Percentiles rank a stretch among this genome's conserved stretches.
Conservation (phyloP, 2,888 invertebrate species). For the Ichneumoninae sp. region DNA sequence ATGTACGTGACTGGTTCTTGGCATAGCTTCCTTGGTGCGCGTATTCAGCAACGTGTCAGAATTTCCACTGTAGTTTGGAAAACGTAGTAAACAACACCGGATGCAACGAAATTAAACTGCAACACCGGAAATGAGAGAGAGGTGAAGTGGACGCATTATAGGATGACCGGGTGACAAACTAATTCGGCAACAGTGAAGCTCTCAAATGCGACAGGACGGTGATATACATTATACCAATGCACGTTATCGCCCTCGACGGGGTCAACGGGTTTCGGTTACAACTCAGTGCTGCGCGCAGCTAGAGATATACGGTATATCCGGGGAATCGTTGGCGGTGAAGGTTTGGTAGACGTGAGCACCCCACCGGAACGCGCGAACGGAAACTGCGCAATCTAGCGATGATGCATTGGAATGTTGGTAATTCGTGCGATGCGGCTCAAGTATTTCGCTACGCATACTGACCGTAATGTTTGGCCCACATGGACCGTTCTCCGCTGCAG, state of each 20-base stretch:
- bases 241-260: slow-evolving; percentile 58
- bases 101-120: not conserved
- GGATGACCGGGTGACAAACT: slow-evolving; percentile 18
- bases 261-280: slow-evolving; percentile 72
- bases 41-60: not conserved
- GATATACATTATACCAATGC: slow-evolving; percentile 69
- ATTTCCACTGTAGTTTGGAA: not conserved
- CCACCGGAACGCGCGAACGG: slow-evolving; percentile 67
- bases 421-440: slow-evolving; percentile 78
- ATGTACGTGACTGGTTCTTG: not conserved
- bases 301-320: slow-evolving; percentile 22
- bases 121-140: not conserved
- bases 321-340: slow-evolving; percentile 53
- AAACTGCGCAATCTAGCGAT: slow-evolving; percentile 80
- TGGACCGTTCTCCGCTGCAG: slow-evolving; percentile 65
- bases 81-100: not conserved
- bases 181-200: slow-evolving; percentile 18
- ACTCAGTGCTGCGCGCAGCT: slow-evolving; percentile 24
- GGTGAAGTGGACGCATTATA: not conserved
- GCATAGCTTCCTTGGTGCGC: not conserved
- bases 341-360: slow-evolving; percentile 41
- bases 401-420: slow-evolving; percentile 81
- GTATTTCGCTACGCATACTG: slow-evolving; percentile 70
- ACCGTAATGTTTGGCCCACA: slow-evolving; percentile 65
- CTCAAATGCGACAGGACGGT: slow-evolving; percentile 50